Evolutionary conservation across 2,888 invertebrate species (phyloP), one percentile per base, ranked within the genome.

Genomic region (Rapana venosa): DNA sequence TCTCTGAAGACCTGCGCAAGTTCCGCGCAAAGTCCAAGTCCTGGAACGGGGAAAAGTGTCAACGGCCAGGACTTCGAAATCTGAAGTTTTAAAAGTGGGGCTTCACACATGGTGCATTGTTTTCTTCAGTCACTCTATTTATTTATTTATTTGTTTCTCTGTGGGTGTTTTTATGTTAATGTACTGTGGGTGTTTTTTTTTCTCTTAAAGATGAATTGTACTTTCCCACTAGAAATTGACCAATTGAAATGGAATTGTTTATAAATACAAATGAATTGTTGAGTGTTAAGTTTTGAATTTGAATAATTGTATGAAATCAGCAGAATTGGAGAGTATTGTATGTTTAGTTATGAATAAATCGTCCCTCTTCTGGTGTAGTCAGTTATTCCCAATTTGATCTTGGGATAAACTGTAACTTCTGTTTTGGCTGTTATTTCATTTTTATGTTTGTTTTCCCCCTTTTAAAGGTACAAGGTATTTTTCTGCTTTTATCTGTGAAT

Each of bases 21-120:
- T 98, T 98, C 95, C 97, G 98, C 83, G 97, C 97, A 93, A 98
- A 98, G 95, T 97, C 98, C 93, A 98, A 98, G 96, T 97, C 97
- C 0, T 96, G 96, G 96, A 94, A 94, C 58, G 92, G 93, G 79
- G 93, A 93, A 35, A 93, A 93, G 91, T 66, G 91, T 26, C 90
- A 90, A 26, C 91, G 94, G 79, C 91, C 94, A 1, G 94, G 94
- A n/a, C 93, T 95, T 88, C 90, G 94, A 90, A 93, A 93, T 30
- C 92, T 95, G 22, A 94, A 94, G 91, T 94, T 94, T 88, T 94
- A 87, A 91, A 5, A n/a, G n/a, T 26, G 32, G 17, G 30, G 35
- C 20, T 47, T 83, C 81, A 26, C 26, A 0, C 0, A 0, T 36
- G 81, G 47, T 47, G 81, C 81, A 83, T 36, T 26, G 26, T n/a